A percentile compares a stretch with the other conserved stretches of the same genome.
Conservation (phyloP, 2,888 invertebrate genomes). For the Ctenicera cuprea region DNA sequence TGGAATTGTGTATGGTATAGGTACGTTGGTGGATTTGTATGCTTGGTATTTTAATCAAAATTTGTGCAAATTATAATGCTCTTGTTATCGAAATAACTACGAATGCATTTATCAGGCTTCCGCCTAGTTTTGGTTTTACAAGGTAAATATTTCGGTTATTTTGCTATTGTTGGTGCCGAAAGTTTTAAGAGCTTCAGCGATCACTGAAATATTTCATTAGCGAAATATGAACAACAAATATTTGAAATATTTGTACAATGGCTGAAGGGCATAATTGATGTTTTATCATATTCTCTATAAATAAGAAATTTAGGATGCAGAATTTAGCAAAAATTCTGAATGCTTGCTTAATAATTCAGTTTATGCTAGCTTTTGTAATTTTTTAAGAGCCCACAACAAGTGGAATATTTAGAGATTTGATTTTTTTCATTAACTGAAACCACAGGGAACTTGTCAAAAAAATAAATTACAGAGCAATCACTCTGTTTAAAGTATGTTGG, state of each 20-base stretch:
- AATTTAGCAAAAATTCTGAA: slow-evolving; percentile 7
- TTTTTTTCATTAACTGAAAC: background rate
- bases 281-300: slow-evolving; percentile 3
- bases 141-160: slow-evolving; percentile 16
- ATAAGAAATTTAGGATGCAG: slow-evolving; percentile 1
- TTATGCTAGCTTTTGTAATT: no score
- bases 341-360: no score
- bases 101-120: background rate
- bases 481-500: no score
- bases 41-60: background rate
- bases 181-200: slow-evolving; percentile 5
- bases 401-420: no score
- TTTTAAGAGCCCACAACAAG: no score
- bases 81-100: background rate
- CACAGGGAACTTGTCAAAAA: no score
- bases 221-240: slow-evolving; percentile 9
- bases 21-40: background rate
- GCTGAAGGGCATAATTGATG: slow-evolving; percentile 13
- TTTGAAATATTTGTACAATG: slow-evolving; percentile 7
- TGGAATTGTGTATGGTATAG: background rate
- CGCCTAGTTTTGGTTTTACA: background rate
- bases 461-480: no score
- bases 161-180: background rate
- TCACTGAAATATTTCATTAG: slow-evolving; percentile 19
- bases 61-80: background rate